phyloP scores from a whole-genome alignment of 2,113 vertebrate species.

The Petrocephalus zakoni region DNA sequence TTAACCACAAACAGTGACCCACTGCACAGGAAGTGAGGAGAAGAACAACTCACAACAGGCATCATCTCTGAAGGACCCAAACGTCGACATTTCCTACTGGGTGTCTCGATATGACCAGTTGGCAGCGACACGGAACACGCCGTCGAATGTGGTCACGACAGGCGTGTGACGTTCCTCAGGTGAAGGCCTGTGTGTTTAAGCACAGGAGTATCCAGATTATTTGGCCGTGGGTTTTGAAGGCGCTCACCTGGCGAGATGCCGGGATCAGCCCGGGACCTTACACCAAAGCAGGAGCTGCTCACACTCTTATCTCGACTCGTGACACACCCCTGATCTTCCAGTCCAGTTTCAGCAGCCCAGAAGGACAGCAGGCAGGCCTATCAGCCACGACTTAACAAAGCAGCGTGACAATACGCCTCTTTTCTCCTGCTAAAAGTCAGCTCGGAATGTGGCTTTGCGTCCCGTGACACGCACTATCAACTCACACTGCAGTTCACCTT shows the following conservation, averaged over 20 bases:
- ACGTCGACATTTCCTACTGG: background rate
- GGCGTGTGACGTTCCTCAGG: background rate
- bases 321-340: background rate
- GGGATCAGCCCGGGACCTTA: background rate
- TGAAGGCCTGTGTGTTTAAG: background rate
- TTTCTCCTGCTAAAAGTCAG: background rate
- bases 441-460: background rate
- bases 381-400: background rate
- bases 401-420: background rate
- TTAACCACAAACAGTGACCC: constrained; percentile 5
- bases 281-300: background rate
- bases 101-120: background rate
- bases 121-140: background rate
- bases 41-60: background rate
- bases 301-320: background rate
- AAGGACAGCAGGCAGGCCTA: background rate
- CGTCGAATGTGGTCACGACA: background rate
- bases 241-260: background rate
- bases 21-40: background rate
- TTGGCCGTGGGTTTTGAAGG: background rate
- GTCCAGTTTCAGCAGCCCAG: background rate
- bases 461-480: background rate
- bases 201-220: background rate
- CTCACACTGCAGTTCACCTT: background rate
- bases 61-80: background rate